Evolutionary conservation across 2,113 vertebrate species (phyloP).

Genomic region (Syngnathus scovelli): DNA sequence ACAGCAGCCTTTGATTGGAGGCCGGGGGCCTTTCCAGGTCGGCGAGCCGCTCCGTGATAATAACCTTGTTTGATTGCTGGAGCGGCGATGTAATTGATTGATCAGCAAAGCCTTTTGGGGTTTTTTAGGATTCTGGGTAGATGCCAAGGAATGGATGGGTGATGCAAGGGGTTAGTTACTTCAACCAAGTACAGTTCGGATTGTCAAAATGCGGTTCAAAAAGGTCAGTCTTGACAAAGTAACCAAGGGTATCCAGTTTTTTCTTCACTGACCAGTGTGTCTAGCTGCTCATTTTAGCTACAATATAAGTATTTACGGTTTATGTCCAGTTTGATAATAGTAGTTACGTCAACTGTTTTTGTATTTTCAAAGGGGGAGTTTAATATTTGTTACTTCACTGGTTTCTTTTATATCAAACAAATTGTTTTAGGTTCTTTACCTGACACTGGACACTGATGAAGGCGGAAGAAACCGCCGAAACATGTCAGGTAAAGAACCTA

Average conservation of each 20-base stretch:
- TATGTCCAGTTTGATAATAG: too few species aligned
- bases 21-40: conserved; percentile 80
- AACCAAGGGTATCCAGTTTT: neutral
- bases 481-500: too few species aligned
- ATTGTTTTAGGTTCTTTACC: too few species aligned
- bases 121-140: neutral
- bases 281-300: too few species aligned
- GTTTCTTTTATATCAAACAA: too few species aligned
- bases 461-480: too few species aligned
- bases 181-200: neutral
- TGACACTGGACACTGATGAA: too few species aligned
- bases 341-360: too few species aligned
- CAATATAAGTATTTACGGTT: too few species aligned
- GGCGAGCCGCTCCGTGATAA: conserved; percentile 75
- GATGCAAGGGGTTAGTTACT: neutral
- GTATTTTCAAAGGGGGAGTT: too few species aligned
- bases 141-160: neutral
- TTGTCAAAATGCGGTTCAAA: neutral
- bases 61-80: conserved; percentile 79
- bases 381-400: too few species aligned
- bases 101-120: conserved; percentile 51
- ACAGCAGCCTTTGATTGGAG: conserved; percentile 65
- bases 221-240: neutral
- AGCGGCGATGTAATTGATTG: conserved; percentile 77
- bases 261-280: neutral